Base-by-base conservation (phyloP, 2,888 invertebrate species). In the Craniophora ligustri region DNA sequence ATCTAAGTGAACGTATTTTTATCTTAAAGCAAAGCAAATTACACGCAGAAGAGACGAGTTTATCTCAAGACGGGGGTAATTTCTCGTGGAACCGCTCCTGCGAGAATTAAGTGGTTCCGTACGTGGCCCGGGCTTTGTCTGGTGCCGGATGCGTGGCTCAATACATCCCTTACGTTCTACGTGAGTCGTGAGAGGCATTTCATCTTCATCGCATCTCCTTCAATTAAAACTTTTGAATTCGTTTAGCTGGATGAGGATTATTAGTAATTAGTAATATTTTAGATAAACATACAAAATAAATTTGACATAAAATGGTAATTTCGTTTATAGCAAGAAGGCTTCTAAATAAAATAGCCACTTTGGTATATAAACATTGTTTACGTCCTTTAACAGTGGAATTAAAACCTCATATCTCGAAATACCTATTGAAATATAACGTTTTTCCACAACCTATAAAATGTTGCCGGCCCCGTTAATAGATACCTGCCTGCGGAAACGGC, bases 1-100 rank as follows among this genome's bases (percentile, higher is more conserved):
- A 31, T 45, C 6, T 23, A 23, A 23, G 15, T 19, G n/a, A 16
- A 28, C 23, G 35, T 44, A 31, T 34, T 55, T 57, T 48, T 47
- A 44, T 58, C 51, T 59, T 39, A 44, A 50, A 63, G 57, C 53
- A 61, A 67, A 63, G 60, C 50, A 73, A 78, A 73, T 78, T 74
- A 68, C 66, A 47, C 51, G 50, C 56, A 47, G 49, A 65, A 61
- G 53, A 68, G 67, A 72, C 54, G 38, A 63, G 67, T 72, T 78
- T 78, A 75, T 76, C 69, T 66, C 42, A 60, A 26, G 45, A 5
- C 39, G 51, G 28, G 46, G 41, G 59, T 56, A 59, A 76, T 74
- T 73, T 76, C 67, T 73, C 59, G 56, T 58, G 40, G 54, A 75
- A 50, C 45, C 49, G 59, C 59, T 63, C 44, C 69, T 60, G 56